Percentiles rank a stretch among this genome's conserved stretches.
Evolutionary conservation across 2,797 vertebrate species (phyloP).

Genomic region (Hybognathus amarus): DNA sequence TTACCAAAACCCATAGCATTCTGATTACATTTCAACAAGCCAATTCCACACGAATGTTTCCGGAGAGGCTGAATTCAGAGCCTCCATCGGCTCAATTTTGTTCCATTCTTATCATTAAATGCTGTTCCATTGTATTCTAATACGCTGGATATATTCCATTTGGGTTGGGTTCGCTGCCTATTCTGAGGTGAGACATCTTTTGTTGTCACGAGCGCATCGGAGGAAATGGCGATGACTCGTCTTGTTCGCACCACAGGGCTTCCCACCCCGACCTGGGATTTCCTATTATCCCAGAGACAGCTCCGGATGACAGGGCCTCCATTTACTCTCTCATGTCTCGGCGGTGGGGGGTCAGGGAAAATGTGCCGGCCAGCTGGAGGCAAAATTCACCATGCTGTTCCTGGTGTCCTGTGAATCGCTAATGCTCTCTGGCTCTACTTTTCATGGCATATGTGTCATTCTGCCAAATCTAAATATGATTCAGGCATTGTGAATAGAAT

Average conservation of each 20-base stretch:
- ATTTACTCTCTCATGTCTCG: slow-evolving; percentile 51
- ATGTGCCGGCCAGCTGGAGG: slow-evolving; percentile 55
- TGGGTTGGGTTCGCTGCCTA: slow-evolving; percentile 7
- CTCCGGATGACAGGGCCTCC: slow-evolving; percentile 31
- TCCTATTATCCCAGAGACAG: slow-evolving; percentile 44
- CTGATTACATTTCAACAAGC: neutral
- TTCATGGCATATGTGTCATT: neutral
- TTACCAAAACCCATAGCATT: neutral
- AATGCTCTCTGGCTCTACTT: slow-evolving; percentile 6
- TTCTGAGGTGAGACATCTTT: slow-evolving; percentile 21
- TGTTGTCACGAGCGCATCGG: slow-evolving; percentile 3
- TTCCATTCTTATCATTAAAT: slow-evolving; percentile 42
- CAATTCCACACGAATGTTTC: slow-evolving; percentile 4
- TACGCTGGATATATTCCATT: slow-evolving; percentile 39
- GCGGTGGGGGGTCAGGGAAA: slow-evolving; percentile 36
- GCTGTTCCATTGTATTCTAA: slow-evolving; percentile 13
- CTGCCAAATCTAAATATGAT: slow-evolving; percentile 27
- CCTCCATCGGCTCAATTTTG: neutral
- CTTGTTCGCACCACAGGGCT: slow-evolving; percentile 22
- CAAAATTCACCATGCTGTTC: slow-evolving; percentile 35
- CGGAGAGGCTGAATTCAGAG: neutral
- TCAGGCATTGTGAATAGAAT: slow-evolving; percentile 16
- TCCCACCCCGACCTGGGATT: slow-evolving; percentile 36
- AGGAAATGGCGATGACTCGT: slow-evolving; percentile 46
- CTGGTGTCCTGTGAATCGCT: slow-evolving; percentile 21